phyloP scores from a whole-genome alignment of 1,140 invertebrate genomes.

The Aporrectodea caliginosa region DNA sequence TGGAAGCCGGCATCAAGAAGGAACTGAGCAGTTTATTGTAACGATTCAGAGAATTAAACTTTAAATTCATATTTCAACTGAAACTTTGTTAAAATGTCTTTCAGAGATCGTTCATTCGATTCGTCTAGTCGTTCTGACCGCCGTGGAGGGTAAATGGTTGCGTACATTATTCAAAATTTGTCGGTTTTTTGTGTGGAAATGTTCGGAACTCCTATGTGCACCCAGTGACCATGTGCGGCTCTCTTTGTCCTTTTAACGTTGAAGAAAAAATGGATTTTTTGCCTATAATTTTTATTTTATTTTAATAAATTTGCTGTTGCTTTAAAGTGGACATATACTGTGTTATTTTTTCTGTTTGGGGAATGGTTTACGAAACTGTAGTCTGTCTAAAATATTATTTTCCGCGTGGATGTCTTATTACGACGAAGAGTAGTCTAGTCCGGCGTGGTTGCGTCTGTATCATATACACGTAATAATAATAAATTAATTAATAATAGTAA shows the following conservation, averaged over 20 bases:
- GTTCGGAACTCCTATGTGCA: neutral
- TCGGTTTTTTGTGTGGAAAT: neutral
- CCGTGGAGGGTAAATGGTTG: neutral
- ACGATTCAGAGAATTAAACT: no score
- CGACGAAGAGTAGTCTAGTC: neutral
- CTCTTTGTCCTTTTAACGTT: neutral
- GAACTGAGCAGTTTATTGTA: no score
- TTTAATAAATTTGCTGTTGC: neutral
- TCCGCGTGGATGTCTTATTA: neutral
- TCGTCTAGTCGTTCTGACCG: neutral
- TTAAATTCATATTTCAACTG: no score
- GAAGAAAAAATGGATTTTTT: neutral
- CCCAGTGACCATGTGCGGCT: neutral
- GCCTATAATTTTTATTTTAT: neutral
- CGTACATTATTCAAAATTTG: neutral
- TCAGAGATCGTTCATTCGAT: neutral
- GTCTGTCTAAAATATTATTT: neutral
- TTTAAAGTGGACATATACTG: neutral
- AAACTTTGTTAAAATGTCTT: conserved; percentile 3
- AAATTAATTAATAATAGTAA: no score
- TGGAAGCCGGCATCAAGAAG: no score
- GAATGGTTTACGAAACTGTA: neutral
- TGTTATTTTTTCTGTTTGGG: neutral
- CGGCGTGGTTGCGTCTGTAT: neutral
- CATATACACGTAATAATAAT: no score